Conservation (phyloP, 2,113 vertebrate genomes). For the Saguinus midas region DNA sequence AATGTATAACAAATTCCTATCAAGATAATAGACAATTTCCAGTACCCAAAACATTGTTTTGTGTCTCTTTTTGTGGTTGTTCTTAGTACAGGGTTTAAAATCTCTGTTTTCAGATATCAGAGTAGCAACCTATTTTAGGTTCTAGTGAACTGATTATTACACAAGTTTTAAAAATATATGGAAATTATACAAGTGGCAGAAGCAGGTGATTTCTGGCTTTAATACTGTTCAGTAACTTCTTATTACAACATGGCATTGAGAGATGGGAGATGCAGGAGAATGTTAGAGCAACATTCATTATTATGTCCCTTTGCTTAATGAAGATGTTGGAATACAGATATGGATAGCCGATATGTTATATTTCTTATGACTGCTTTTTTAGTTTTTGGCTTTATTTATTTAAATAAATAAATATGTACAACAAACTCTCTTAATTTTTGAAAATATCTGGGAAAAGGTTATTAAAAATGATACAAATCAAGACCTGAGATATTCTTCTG, state of each 20-base stretch:
- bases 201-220: neutral
- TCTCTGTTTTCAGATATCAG: neutral
- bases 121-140: slow-evolving; percentile 32
- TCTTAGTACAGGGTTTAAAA: neutral
- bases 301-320: neutral
- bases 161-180: neutral
- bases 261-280: neutral
- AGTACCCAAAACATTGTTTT: neutral
- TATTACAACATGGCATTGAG: neutral
- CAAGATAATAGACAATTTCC: neutral
- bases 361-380: neutral
- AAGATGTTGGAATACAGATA: slow-evolving; percentile 40
- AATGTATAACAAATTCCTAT: neutral
- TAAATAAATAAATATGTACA: neutral
- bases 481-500: neutral
- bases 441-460: neutral
- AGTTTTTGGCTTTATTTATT: neutral
- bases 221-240: slow-evolving; percentile 7
- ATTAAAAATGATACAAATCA: neutral
- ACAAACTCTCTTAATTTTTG: neutral
- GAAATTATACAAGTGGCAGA: neutral
- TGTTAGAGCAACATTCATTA: slow-evolving; percentile 11
- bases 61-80: neutral
- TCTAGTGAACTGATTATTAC: neutral
- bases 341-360: neutral